Base-by-base conservation (phyloP, 1,140 invertebrate species). In the Linepithema humile region DNA sequence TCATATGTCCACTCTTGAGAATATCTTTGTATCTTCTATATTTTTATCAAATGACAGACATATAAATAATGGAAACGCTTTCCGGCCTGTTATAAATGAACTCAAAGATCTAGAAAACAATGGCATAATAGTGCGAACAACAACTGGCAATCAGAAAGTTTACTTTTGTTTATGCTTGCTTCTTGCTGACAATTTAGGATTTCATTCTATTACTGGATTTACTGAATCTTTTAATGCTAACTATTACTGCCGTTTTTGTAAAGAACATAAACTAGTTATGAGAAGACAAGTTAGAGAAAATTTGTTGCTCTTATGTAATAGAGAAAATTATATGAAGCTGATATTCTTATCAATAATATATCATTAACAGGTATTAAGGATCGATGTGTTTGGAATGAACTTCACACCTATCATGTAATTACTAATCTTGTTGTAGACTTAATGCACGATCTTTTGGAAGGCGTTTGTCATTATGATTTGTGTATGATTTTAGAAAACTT, bases 171-270 rank as follows among this genome's bases (percentile, higher is more conserved):
- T 53, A 7, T 70, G 26, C n/a, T 50, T 50, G 2, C 9, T 70
- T 70, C 43, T 70, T 50, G 67, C 43, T 35, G 67, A 70, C 15
- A 70, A 70, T 70, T 70, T 70, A 32, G 67, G 45, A 20, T 20
- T 50, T 20, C 3, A 70, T 3, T 50, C 45, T 50, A 38, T 53
- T 35, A 70, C 45, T 50, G 45, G 26, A 1, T 70, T 70, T 53
- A 50, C 29, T 50, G 26, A 70, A 70, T 70, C 43, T 6, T 70
- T 70, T 35, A 35, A 70, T 50, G 29, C 67, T 20, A 35, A 53
- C 3, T 53, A 20, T 70, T 70, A 53, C 4, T 70, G 67, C 4
- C 23, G 45, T 20, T 70, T 70, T 70, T 70, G 67, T 35, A 70
- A 70, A 50, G 29, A 70, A 32, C 29, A 70, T 70, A 53, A 70